Evolutionary conservation across 1,140 invertebrate species (phyloP).

Genomic region (Nylanderia fulva): DNA sequence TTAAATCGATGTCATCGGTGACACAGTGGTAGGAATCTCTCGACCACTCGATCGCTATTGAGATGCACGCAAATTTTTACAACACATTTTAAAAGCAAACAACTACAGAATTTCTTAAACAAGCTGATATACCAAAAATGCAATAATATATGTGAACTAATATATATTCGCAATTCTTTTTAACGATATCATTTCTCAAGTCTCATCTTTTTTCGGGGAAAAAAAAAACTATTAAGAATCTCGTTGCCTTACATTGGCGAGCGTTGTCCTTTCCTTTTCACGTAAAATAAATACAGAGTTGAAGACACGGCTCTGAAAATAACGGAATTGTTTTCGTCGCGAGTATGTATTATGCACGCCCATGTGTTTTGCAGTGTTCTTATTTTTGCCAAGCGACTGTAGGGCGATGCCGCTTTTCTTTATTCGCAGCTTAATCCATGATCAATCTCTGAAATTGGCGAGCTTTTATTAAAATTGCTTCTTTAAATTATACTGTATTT

Average conservation of each 20-base stretch:
- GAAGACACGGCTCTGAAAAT: conserved; percentile 24
- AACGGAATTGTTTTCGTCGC: conserved; percentile 33
- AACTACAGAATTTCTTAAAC: conserved; percentile 8
- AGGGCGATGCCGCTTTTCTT: neutral
- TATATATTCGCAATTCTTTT: neutral
- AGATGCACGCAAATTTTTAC: neutral
- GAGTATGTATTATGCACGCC: conserved; percentile 14
- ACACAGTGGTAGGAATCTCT: neutral
- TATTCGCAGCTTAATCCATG: neutral
- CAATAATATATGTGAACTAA: neutral
- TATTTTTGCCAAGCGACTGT: neutral
- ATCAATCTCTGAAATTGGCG: neutral
- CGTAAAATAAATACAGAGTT: conserved; percentile 54
- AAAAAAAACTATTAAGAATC: neutral
- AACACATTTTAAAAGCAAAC: neutral
- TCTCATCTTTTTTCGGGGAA: conserved; percentile 34
- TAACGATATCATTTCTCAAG: neutral
- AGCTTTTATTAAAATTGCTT: neutral
- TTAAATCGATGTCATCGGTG: neutral
- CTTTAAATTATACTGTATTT: too few relatives aligned
- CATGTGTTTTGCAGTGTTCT: neutral
- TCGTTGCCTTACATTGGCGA: conserved; percentile 5
- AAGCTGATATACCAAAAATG: conserved; percentile 10
- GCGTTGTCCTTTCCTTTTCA: conserved; percentile 14
- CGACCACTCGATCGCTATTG: neutral